Percentiles rank a stretch among this genome's conserved stretches.
phyloP scores from a whole-genome alignment of 2,113 vertebrate species.

The Azemiops feae region DNA sequence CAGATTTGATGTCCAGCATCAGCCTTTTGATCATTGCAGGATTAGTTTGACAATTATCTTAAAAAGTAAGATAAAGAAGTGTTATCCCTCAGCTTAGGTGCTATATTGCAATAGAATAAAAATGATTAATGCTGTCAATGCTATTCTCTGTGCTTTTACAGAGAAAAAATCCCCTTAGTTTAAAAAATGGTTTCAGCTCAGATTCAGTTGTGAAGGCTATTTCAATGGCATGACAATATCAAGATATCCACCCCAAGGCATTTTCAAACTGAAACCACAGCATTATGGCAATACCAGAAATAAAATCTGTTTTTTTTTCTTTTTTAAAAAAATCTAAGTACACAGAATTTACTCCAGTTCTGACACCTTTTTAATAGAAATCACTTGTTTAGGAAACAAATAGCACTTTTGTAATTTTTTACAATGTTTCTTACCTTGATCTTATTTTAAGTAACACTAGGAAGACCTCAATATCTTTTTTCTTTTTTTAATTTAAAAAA shows the following conservation, averaged over 20 bases:
- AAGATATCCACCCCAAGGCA: conserved; percentile 55
- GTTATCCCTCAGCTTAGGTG: neutral
- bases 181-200: conserved; percentile 33
- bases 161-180: conserved; percentile 23
- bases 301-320: conserved; percentile 70
- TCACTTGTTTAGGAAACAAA: conserved; percentile 93
- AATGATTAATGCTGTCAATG: conserved; percentile 32
- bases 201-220: conserved; percentile 43
- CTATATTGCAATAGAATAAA: conserved; percentile 19
- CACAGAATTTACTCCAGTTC: conserved; percentile 88
- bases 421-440: conserved; percentile 88
- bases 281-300: conserved; percentile 69
- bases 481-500: conserved; percentile 80
- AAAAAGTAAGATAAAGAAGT: conserved; percentile 25
- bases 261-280: conserved; percentile 71
- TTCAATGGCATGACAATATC: conserved; percentile 37
- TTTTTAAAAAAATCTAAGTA: conserved; percentile 75
- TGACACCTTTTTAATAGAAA: conserved; percentile 92
- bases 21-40: conserved; percentile 10
- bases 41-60: neutral
- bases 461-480: conserved; percentile 84
- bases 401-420: conserved; percentile 83
- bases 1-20: neutral
- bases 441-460: conserved; percentile 85
- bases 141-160: conserved; percentile 28